phyloP scores from a whole-genome alignment of 1,140 invertebrate species.

The Pseudachorutes palmiensis region DNA sequence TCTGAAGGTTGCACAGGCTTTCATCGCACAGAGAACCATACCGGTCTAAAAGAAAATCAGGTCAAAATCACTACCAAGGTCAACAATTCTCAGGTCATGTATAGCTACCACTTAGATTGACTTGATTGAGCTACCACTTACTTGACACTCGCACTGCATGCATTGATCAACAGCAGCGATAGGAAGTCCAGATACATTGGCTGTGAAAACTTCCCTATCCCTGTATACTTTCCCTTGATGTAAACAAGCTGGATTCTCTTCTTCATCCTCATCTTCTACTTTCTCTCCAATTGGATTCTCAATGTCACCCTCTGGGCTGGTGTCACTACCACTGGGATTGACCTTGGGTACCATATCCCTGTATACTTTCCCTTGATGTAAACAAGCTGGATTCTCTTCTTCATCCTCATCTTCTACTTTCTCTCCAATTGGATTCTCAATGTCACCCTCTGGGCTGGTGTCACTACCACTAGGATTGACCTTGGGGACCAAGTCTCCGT shows the following conservation, averaged over 20 bases:
- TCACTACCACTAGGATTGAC: slow-evolving; percentile 2
- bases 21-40: slow-evolving; percentile 35
- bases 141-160: slow-evolving; percentile 40
- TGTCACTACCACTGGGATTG: slow-evolving; percentile 4
- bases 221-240: slow-evolving; percentile 36
- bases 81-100: neutral
- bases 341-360: slow-evolving; percentile 28
- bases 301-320: slow-evolving; percentile 7
- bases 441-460: slow-evolving; percentile 6
- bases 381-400: slow-evolving; percentile 27
- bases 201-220: slow-evolving; percentile 38
- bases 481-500: neutral
- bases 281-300: slow-evolving; percentile 20
- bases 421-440: slow-evolving; percentile 16
- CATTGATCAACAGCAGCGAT: slow-evolving; percentile 37
- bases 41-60: slow-evolving; percentile 29
- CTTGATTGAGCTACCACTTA: too few relatives aligned
- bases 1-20: slow-evolving; percentile 26
- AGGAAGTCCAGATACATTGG: slow-evolving; percentile 38
- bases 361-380: slow-evolving; percentile 34
- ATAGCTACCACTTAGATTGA: neutral
- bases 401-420: slow-evolving; percentile 29
- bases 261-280: slow-evolving; percentile 24
- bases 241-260: slow-evolving; percentile 28
- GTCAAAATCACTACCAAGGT: neutral